These are phyloP conservation scores for Chrysolina americana DNA, from an alignment of 2,888 invertebrate genomes.

Conservation along the genomic window DNA sequence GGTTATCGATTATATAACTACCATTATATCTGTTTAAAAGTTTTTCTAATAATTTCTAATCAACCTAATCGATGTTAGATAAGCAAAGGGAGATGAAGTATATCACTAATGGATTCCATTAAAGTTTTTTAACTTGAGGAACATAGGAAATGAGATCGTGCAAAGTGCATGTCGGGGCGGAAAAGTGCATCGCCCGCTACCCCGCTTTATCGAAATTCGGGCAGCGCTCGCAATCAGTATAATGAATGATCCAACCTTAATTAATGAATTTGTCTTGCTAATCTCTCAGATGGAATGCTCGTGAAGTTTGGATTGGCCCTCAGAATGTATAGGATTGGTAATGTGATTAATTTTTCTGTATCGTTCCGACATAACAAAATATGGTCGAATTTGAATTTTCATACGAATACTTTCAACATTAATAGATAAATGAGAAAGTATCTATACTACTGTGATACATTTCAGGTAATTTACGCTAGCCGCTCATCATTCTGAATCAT, in stretches of 20 bases:
- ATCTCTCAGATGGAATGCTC: constrained; percentile 70
- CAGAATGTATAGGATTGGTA: constrained; percentile 68
- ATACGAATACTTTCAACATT: constrained; percentile 7
- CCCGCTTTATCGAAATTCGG: constrained; percentile 48
- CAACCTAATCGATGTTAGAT: constrained; percentile 22
- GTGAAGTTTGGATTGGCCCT: constrained; percentile 66
- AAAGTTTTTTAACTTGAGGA: constrained; percentile 43
- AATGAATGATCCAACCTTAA: constrained; percentile 71
- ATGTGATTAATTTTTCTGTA: constrained; percentile 71
- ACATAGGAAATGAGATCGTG: constrained; percentile 49
- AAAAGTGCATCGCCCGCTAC: constrained; percentile 46
- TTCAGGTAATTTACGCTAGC: constrained; percentile 2
- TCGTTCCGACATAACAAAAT: constrained; percentile 41
- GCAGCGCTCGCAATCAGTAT: constrained; percentile 66
- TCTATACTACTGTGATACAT: not conserved
- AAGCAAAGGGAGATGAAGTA: constrained; percentile 28
- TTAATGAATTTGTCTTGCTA: constrained; percentile 72
- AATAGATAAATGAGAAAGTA: not conserved
- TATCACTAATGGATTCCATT: constrained; percentile 48
- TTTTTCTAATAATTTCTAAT: constrained; percentile 20
- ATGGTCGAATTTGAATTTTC: constrained; percentile 35
- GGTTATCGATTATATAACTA: no score
- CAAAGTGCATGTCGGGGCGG: constrained; percentile 47
- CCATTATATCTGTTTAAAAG: not conserved
- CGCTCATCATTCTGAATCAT: constrained; percentile 8